Evolutionary conservation across 1,140 invertebrate species (phyloP), one percentile per base, ranked within the genome.

Genomic region (Mesaphorura yosii): DNA sequence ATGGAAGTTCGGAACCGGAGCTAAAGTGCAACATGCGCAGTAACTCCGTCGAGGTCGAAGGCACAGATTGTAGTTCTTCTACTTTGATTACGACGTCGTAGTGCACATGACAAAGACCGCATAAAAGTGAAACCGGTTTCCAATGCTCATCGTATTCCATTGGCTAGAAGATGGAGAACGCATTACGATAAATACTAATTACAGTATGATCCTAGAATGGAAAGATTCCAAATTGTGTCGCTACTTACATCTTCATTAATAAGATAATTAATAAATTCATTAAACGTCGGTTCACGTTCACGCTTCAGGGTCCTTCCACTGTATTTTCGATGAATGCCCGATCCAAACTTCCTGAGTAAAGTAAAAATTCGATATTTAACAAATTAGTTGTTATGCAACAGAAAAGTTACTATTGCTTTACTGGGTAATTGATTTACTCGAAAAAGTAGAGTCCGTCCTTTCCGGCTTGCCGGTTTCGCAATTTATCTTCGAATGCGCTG

Each of bases 251-350:
- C 40, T 1, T 49, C 58, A 12, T 57, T 23, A 20, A 62, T 38
- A 15, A 62, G 25, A 26, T 58, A 62, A 14, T 62, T 53, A 27
- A 62, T 25, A 39, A 62, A 62, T 31, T 62, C 60, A 40, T 40
- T 31, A 53, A 62, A 62, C 7, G 56, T 58, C 26, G 60, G 60
- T 31, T 62, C 60, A 27, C 52, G 55, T 40, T 62, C 10, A 53
- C n/a, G 4, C 29, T 20, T 22, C 45, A n/a, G n/a, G 47, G 25
- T 53, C 51, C 27, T 41, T 41, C 2, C 60, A 29, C n/a, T n/a
- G 40, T 34, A 58, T 41, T 42, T 39, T 37, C 57, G 19, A 20
- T 53, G 51, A 10, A 62, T 62, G 23, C 45, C 44, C 0, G 54
- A 49, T 7, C 60, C 60, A 22, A 51, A 62, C 20, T 48, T 42